phyloP scores from a whole-genome alignment of 2,888 invertebrate genomes.

The Phania funesta region DNA sequence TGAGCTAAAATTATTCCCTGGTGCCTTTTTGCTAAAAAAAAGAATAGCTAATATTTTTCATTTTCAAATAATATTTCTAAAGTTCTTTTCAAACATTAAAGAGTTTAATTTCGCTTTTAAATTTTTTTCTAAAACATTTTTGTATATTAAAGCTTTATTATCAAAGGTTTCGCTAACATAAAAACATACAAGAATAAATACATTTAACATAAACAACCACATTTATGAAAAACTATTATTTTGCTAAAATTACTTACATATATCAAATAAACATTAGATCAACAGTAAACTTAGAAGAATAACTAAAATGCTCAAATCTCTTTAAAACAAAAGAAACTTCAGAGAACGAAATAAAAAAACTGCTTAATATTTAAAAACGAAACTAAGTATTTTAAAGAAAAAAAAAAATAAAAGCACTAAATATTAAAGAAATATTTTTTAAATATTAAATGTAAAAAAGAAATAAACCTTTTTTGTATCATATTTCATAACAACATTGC shows the following conservation, averaged over 20 bases:
- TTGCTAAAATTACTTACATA: slow-evolving; percentile 59
- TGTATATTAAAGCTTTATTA: slow-evolving; percentile 72
- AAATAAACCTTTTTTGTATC: slow-evolving; percentile 27
- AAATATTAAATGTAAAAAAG: slow-evolving; percentile 17
- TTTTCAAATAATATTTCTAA: slow-evolving; percentile 4
- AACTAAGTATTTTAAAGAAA: slow-evolving; percentile 32
- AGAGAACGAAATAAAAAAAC: slow-evolving; percentile 40
- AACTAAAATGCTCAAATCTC: neutral
- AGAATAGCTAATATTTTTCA: slow-evolving; percentile 13
- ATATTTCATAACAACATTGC: slow-evolving; percentile 28
- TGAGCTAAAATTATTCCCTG: slow-evolving; percentile 69
- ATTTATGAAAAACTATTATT: slow-evolving; percentile 61
- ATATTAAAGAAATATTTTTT: slow-evolving; percentile 51
- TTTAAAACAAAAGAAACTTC: neutral
- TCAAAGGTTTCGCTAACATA: slow-evolving; percentile 76
- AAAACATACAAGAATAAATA: slow-evolving; percentile 67
- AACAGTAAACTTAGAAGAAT: neutral
- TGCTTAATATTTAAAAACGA: slow-evolving; percentile 62
- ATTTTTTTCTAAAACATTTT: neutral
- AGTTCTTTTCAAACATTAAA: neutral
- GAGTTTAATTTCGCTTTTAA: neutral
- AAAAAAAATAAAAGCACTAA: neutral
- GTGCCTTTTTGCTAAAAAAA: slow-evolving; percentile 73
- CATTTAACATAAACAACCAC: slow-evolving; percentile 26
- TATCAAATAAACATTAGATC: slow-evolving; percentile 7